A percentile compares a stretch with the other conserved stretches of the same genome.
Evolutionary conservation across 2,113 vertebrate genomes (phyloP).

Genomic region (Boulengeromyrus knoepffleri): DNA sequence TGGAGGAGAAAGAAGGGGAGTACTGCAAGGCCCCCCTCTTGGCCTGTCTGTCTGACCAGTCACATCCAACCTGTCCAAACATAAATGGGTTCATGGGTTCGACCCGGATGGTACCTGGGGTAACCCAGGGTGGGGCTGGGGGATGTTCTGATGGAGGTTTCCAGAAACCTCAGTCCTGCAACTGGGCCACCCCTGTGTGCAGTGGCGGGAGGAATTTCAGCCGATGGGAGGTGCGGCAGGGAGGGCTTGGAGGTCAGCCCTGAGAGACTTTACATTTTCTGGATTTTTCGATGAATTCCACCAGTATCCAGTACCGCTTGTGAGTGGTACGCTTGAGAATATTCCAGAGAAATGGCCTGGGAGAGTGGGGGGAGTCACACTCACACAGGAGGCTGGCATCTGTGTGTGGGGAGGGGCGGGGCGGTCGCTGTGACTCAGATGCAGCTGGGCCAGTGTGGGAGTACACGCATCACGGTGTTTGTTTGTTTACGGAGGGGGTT

Average conservation of each 20-base stretch:
- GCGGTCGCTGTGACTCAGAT: neutral
- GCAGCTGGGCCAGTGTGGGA: conserved; percentile 3
- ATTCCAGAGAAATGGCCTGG: neutral
- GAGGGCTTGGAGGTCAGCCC: neutral
- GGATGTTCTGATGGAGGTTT: neutral
- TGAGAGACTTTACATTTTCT: neutral
- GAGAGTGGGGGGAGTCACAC: neutral
- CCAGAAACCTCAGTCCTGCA: neutral
- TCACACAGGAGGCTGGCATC: neutral
- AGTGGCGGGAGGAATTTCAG: neutral
- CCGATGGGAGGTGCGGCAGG: neutral
- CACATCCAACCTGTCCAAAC: neutral
- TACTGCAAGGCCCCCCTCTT: conserved; percentile 50
- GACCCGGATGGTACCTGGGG: neutral
- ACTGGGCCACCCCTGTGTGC: neutral
- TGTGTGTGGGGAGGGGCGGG: neutral
- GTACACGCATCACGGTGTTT: neutral
- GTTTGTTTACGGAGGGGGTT: conserved; percentile 20
- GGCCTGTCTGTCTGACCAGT: neutral
- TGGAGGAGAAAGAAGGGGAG: conserved; percentile 61
- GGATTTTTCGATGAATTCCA: neutral
- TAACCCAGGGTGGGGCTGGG: neutral
- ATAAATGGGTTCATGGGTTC: too few species aligned
- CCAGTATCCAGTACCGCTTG: neutral
- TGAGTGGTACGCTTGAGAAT: neutral